Percentiles rank a stretch among this genome's conserved stretches.
Conservation (phyloP, 2,797 vertebrate species). For the Sebastes ruberrimus region DNA sequence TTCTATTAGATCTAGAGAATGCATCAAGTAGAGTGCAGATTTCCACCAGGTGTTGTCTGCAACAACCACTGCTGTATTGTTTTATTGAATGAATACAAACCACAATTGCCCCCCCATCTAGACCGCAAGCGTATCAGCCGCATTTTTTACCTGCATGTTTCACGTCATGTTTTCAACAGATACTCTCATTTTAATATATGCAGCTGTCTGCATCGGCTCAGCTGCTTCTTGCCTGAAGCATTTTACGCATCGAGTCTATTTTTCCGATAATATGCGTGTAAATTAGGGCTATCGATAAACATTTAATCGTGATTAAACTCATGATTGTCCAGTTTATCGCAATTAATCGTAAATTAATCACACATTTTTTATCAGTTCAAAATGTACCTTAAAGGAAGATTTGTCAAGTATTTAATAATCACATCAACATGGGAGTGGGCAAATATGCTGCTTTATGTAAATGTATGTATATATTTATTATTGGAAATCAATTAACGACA, state of each 20-base stretch:
- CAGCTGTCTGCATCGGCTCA: neutral
- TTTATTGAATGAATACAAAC: neutral
- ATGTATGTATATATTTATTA: no score
- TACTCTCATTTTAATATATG: neutral
- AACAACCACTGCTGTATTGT: neutral
- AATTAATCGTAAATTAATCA: no score
- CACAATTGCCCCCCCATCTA: neutral
- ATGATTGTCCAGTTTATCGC: no score
- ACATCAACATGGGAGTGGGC: accelerated
- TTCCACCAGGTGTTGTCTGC: neutral
- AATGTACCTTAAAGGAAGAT: no score
- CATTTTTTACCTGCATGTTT: neutral
- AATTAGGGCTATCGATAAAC: neutral
- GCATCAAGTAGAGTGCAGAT: no score
- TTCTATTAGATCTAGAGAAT: slow-evolving; percentile 17
- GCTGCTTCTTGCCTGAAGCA: neutral
- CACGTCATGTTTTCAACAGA: neutral
- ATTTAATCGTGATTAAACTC: no score
- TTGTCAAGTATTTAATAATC: no score
- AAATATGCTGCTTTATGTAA: no score
- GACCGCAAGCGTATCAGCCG: neutral
- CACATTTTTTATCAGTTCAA: no score
- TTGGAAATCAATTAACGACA: no score
- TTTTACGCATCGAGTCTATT: neutral
- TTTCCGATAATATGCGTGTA: neutral